Percentiles rank a stretch among this genome's conserved stretches.
Evolutionary conservation across 37 sponge, comb jelly and placozoan species (phyloP).

Genomic region (Mnemiopsis leidyi): DNA sequence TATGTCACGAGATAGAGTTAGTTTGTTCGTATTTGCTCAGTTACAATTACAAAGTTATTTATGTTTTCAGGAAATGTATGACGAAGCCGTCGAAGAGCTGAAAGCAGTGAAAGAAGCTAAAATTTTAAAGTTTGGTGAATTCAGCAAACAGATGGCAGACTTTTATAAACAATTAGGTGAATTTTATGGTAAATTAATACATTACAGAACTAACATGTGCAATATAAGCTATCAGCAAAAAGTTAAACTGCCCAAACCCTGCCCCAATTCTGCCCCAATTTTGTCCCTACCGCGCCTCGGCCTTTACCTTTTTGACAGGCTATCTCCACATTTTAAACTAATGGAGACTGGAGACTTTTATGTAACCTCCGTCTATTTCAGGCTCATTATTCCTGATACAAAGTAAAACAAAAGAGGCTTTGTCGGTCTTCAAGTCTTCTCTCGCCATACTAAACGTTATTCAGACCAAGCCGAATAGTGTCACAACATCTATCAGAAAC

Average conservation of each 20-base stretch:
- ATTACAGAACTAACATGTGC: no score
- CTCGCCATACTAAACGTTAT: conserved; percentile 3
- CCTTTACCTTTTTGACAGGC: no score
- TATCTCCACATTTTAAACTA: no score
- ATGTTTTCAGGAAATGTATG: conserved; percentile 15
- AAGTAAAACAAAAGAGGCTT: not conserved
- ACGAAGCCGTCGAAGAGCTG: conserved; percentile 41
- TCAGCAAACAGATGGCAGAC: conserved; percentile 28
- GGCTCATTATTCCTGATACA: conserved; percentile 33
- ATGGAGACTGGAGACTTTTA: no score
- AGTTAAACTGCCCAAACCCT: no score
- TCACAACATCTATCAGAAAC: not conserved
- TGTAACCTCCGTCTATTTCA: no score
- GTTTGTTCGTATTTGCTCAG: no score
- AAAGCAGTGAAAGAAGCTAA: conserved; percentile 46
- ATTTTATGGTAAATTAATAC: not conserved
- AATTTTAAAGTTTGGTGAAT: conserved; percentile 44
- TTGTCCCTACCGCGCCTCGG: no score
- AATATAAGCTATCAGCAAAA: no score
- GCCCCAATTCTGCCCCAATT: no score
- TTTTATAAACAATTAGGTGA: conserved; percentile 61
- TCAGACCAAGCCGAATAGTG: not conserved
- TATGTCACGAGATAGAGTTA: no score
- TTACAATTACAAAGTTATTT: not conserved
- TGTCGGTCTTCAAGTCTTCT: not conserved